phyloP scores from a whole-genome alignment of 1,140 invertebrate species.

The Solen grandis region DNA sequence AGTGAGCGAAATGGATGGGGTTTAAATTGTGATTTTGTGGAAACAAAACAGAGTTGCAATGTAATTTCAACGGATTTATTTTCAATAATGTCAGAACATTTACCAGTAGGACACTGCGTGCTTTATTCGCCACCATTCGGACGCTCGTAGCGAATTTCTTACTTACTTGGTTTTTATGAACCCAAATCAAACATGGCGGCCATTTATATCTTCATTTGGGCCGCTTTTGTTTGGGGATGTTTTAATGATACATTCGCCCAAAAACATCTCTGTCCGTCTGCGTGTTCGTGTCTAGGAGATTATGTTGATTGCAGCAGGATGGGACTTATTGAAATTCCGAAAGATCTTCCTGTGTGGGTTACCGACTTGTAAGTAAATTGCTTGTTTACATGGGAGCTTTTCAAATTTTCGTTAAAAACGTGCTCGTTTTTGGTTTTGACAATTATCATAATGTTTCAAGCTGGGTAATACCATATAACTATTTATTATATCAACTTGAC shows the following conservation, averaged over 20 bases:
- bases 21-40: background rate
- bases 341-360: slow-evolving; percentile 44
- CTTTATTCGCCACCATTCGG: slow-evolving; percentile 1
- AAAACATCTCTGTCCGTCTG: slow-evolving; percentile 45
- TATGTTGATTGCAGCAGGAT: slow-evolving; percentile 50
- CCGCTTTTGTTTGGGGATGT: slow-evolving; percentile 57
- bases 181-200: slow-evolving; percentile 59
- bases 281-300: slow-evolving; percentile 50
- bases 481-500: no score
- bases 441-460: no score
- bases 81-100: slow-evolving; percentile 38
- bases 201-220: slow-evolving; percentile 53
- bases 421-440: background rate
- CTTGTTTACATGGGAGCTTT: background rate
- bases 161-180: slow-evolving; percentile 32
- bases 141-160: slow-evolving; percentile 31
- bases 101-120: slow-evolving; percentile 19
- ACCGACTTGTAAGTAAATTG: slow-evolving; percentile 42
- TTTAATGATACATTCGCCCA: background rate
- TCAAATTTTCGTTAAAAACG: background rate
- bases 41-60: slow-evolving; percentile 9
- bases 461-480: no score
- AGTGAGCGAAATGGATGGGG: background rate
- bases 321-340: slow-evolving; percentile 52
- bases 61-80: slow-evolving; percentile 21